These are phyloP conservation scores for Drosophila acutilabella DNA, from an alignment of 2,888 invertebrate genomes.

Conservation along the genomic window DNA sequence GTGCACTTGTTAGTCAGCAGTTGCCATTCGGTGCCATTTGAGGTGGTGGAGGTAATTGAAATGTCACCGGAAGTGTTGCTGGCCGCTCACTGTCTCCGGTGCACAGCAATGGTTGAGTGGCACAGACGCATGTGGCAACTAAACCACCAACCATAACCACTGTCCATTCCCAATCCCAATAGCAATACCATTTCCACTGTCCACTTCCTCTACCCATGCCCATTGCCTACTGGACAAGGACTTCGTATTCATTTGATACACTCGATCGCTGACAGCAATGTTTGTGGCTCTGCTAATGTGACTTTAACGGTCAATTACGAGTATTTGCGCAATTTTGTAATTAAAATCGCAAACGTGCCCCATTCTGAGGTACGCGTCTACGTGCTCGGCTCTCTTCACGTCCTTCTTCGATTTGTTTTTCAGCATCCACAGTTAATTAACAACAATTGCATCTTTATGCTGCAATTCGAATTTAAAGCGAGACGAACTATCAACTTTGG, in stretches of 20 bases:
- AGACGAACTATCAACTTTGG: constrained; percentile 23
- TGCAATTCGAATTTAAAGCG: constrained; percentile 32
- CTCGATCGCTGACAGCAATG: constrained; percentile 63
- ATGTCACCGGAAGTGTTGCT: constrained; percentile 84
- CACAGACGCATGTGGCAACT: constrained; percentile 30
- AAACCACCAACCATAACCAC: constrained; percentile 35
- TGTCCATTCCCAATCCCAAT: background rate
- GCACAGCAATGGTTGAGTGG: constrained; percentile 24
- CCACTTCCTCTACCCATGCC: constrained; percentile 7
- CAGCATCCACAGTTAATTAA: constrained; percentile 34
- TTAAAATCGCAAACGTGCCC: constrained; percentile 61
- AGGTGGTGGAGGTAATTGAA: constrained; percentile 84
- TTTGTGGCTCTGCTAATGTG: constrained; percentile 61
- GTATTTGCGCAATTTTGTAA: constrained; percentile 63
- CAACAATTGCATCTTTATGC: constrained; percentile 44
- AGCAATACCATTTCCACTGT: no score
- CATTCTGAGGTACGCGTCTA: constrained; percentile 15
- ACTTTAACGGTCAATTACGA: constrained; percentile 61
- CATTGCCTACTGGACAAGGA: constrained; percentile 13
- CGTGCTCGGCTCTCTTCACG: constrained; percentile 23
- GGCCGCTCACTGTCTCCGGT: constrained; percentile 80
- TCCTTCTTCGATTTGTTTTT: background rate
- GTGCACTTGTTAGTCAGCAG: constrained; percentile 70
- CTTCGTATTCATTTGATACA: constrained; percentile 55
- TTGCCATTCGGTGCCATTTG: constrained; percentile 37